Evolutionary conservation across 2,113 vertebrate genomes (phyloP), one percentile per base, ranked within the genome.

Genomic region (Atherinomorus stipes): DNA sequence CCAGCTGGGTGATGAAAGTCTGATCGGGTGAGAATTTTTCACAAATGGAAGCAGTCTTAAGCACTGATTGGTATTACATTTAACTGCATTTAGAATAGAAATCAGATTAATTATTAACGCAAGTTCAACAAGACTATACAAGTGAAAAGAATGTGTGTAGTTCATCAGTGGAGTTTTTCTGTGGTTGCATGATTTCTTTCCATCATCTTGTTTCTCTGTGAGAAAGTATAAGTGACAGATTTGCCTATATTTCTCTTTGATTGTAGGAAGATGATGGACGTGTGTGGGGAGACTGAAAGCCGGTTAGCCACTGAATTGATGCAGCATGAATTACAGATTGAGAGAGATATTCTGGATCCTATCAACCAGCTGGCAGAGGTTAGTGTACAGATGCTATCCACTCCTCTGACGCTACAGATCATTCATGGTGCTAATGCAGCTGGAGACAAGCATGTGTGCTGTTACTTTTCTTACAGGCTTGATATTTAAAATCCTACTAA

Each of bases 241-340:
- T 52, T 80, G 52, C 69, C 23, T 80, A 38, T 64, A 18, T 72
- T 37, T 63, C 18, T 78, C 4, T 77, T 19, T 51, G n/a, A 34
- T 80, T 85, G 6, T 85, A 99, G 98, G 83, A 98, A 96, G 89
- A 97, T 98, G 95, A 95, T 99, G 90, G 96, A 96, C 19, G 93
- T 95, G 0, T 99, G 98, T 54, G 96, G 96, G 0, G 96, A 99
- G 4, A 95, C 96, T 1, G 97, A 99, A 89, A 94, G 83, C 52
- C 95, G 88, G 51, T 92, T 99, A 81, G 96, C 98, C 1, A 80
- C 91, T 11, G 98, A 98, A 75, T 96, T 99, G 50, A 95, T 95
- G 65, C 94, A 96, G 76, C 95, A 97, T 0, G 98, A 99, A 81
- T 84, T 96, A 4, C 95, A 96, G 78, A 88, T 99, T 0, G 96